A percentile compares a stretch with the other conserved stretches of the same genome.
Evolutionary conservation across 2,113 vertebrate species (phyloP).

Genomic region (Oriolus oriolus): DNA sequence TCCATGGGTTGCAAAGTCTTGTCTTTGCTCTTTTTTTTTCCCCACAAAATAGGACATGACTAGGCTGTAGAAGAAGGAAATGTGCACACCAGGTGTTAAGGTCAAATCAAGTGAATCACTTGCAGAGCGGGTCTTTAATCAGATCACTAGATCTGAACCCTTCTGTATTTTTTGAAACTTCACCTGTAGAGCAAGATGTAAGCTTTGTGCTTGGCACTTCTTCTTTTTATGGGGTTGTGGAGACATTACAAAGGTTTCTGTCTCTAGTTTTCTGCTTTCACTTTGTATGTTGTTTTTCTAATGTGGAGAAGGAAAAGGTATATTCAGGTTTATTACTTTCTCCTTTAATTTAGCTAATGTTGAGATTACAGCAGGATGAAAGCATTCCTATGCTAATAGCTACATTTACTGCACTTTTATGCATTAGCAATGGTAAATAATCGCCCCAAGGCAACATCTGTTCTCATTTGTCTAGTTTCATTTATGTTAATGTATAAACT

Average conservation of each 20-base stretch:
- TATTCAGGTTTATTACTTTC: not conserved
- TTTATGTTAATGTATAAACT: not conserved
- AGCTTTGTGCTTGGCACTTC: not conserved
- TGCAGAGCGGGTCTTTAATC: not conserved
- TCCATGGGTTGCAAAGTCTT: not conserved
- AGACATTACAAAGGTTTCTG: not conserved
- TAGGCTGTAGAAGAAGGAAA: not conserved
- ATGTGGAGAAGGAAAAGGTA: not conserved
- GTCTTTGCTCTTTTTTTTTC: not conserved
- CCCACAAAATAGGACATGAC: not conserved
- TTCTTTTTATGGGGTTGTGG: not conserved
- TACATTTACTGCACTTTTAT: conserved; percentile 3
- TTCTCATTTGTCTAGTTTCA: conserved; percentile 10
- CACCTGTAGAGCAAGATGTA: not conserved
- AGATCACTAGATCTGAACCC: not conserved
- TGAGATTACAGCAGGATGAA: not conserved
- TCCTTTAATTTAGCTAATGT: not conserved
- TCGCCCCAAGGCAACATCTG: not conserved
- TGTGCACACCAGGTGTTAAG: not conserved
- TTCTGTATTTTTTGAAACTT: not conserved
- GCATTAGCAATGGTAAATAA: conserved; percentile 6
- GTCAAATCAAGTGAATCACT: not conserved
- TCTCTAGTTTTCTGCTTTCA: not conserved
- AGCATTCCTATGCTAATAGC: conserved; percentile 14
- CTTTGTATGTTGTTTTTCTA: not conserved